Conservation (phyloP, 2,113 vertebrate genomes). For the Melanotaenia duboulayi region DNA sequence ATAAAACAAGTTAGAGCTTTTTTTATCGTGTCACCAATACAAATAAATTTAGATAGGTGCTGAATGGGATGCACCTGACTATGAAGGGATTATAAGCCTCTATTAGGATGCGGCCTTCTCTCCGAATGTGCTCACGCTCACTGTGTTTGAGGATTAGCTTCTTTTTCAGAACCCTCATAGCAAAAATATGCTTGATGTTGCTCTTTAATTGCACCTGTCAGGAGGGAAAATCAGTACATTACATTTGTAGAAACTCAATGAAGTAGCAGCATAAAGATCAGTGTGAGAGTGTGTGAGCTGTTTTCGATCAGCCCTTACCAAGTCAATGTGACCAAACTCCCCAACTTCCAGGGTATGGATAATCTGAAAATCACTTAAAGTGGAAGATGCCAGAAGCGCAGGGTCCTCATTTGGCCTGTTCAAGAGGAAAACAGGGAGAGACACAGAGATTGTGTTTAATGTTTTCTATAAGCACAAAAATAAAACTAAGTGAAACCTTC, state of each 20-base stretch:
- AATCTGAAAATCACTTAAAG: constrained; percentile 78
- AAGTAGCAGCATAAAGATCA: neutral
- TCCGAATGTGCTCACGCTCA: constrained; percentile 70
- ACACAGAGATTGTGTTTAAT: neutral
- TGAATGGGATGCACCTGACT: constrained; percentile 67
- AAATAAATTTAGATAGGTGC: neutral
- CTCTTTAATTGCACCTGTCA: constrained; percentile 77
- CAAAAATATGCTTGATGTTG: constrained; percentile 61
- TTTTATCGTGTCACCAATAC: neutral
- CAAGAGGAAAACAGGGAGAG: constrained; percentile 15
- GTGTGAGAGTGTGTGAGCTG: constrained; percentile 2
- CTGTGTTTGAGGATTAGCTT: constrained; percentile 60
- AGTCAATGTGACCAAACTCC: constrained; percentile 77
- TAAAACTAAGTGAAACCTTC: neutral
- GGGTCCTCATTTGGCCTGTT: constrained; percentile 65
- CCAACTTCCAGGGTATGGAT: constrained; percentile 70
- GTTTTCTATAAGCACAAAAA: neutral
- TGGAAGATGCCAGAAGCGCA: constrained; percentile 47
- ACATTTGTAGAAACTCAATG: constrained; percentile 46
- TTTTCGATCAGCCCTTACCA: constrained; percentile 68
- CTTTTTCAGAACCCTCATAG: constrained; percentile 79
- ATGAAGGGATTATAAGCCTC: constrained; percentile 75
- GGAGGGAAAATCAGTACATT: constrained; percentile 32
- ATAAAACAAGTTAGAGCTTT: constrained; percentile 5
- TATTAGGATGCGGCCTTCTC: constrained; percentile 73